Evolutionary conservation across 2,113 vertebrate genomes (phyloP).

Genomic region (Sisor rabdophorus): DNA sequence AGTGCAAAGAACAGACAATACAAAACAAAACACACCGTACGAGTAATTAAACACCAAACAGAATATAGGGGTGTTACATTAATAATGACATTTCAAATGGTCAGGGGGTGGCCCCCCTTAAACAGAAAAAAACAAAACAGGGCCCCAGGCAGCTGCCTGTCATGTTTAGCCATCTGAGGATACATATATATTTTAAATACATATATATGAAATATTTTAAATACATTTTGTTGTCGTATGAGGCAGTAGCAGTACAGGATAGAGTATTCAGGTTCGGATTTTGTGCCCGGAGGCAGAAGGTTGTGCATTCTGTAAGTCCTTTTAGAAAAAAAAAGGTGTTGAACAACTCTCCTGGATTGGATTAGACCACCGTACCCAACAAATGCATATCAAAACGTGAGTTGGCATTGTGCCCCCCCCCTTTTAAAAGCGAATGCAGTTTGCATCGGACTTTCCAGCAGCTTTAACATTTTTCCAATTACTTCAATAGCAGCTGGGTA

Average conservation of each 20-base stretch:
- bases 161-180: too few species aligned
- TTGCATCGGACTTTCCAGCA: constrained; percentile 15
- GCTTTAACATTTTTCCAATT: constrained; percentile 33
- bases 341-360: background rate
- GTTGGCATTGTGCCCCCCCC: constrained; percentile 9
- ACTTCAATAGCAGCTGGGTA: constrained; percentile 26
- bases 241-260: background rate
- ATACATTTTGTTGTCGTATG: too few species aligned
- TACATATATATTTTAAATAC: too few species aligned
- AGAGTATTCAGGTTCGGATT: background rate
- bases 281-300: background rate
- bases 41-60: too few species aligned
- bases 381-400: constrained; percentile 6
- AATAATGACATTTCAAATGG: too few species aligned
- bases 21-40: too few species aligned
- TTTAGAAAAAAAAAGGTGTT: constrained; percentile 7
- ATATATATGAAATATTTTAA: too few species aligned
- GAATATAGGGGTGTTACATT: too few species aligned
- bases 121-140: too few species aligned
- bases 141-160: too few species aligned
- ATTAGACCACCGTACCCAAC: constrained; percentile 12
- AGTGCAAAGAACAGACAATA: too few species aligned
- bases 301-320: background rate
- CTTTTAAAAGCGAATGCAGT: background rate
- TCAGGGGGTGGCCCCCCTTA: too few species aligned